Evolutionary conservation across 2,113 vertebrate species (phyloP), one percentile per base, ranked within the genome.

Genomic region (Rhinolophus ferrumequinum): DNA sequence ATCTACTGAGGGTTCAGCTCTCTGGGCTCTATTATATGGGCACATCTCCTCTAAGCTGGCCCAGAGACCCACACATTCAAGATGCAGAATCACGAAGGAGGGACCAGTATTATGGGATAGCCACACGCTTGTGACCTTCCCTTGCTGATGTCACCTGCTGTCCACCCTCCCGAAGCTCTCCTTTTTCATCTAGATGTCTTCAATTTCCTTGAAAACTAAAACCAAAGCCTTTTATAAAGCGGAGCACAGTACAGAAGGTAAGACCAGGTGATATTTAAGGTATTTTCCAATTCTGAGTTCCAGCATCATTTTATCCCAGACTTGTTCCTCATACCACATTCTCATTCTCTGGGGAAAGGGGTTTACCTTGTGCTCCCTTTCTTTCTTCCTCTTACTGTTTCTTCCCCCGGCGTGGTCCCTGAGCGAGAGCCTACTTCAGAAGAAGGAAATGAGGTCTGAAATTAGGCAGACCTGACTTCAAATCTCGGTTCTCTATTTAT

Each of bases 51-150:
- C 30, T 11, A 30, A 24, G 38, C 41, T 5, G 50, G 35, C 28
- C n/a, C 19, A 22, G 22, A 30, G 33, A 6, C 30, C 13, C 35
- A 44, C 41, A 0, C 1, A 0, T 26, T 8, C 12, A 4, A 35
- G 26, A 11, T 30, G 64, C 60, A 75, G 7, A 19, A 13, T 26
- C 30, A 8, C 0, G 2, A 30, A 35, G 28, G 84, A n/a, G 54
- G 8, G 11, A 14, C 33, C 14, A 0, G 1, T 13, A 12, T 4
- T 0, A 14, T 0, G 8, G 82, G 70, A 33, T 24, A 76, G 54
- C 4, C 30, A 3, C 16, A 10, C 0, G 0, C n/a, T 44, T 30
- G 8, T 22, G 12, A 35, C n/a, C 19, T 12, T 8, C 22, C 3
- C 16, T 58, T 26, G 50, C 81, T 12, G 21, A n/a, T 9, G 6